Evolutionary conservation across 2,888 invertebrate genomes (phyloP).

Genomic region (Corbicula japonica): DNA sequence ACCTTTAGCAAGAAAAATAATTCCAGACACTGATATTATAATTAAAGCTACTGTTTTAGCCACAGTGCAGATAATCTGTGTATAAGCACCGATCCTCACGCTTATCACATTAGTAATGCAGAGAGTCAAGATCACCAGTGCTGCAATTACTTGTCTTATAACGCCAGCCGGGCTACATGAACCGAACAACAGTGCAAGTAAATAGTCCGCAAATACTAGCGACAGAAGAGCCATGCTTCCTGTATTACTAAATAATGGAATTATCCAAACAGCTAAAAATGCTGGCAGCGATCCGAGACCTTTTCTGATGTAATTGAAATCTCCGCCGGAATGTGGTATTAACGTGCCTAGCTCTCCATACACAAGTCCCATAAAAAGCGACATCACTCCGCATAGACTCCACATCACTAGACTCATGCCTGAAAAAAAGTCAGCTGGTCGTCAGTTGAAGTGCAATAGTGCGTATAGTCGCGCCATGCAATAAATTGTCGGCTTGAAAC

Average conservation of each 20-base stretch:
- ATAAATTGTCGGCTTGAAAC: too few species aligned
- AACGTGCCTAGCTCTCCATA: conserved; percentile 54
- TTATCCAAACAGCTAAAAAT: conserved; percentile 36
- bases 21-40: conserved; percentile 95
- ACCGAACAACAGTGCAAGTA: conserved; percentile 35
- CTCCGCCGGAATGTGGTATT: conserved; percentile 52
- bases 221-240: conserved; percentile 41
- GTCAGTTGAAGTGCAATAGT: too few species aligned
- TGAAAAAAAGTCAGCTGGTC: conserved; percentile 36
- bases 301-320: conserved; percentile 48
- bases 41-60: conserved; percentile 96
- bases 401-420: conserved; percentile 51
- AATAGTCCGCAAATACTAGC: conserved; percentile 55
- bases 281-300: conserved; percentile 39
- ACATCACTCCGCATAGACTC: conserved; percentile 38
- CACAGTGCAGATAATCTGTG: conserved; percentile 97
- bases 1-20: conserved; percentile 95
- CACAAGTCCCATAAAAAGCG: conserved; percentile 39
- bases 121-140: conserved; percentile 26
- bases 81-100: conserved; percentile 96
- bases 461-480: too few species aligned
- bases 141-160: conserved; percentile 42
- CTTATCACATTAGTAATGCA: conserved; percentile 87
- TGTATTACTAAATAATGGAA: conserved; percentile 36
- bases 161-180: conserved; percentile 27